Conservation (phyloP, 2,113 vertebrate species). For the Camelus bactrianus region DNA sequence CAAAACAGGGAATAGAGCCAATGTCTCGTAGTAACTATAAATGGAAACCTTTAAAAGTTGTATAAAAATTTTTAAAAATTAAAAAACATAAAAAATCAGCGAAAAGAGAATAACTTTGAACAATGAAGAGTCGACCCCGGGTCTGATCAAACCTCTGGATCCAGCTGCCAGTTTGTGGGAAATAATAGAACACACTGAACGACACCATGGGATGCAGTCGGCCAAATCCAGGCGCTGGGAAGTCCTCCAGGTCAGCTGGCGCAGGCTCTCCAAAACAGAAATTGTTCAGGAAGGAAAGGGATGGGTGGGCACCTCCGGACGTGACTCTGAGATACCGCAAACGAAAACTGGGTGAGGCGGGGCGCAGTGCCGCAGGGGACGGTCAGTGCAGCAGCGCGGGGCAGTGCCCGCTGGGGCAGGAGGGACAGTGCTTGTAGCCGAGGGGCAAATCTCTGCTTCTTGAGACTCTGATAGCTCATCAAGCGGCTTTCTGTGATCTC, state of each 20-base stretch:
- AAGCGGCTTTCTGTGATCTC: too few species aligned
- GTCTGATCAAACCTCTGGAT: background rate
- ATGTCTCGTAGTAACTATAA: too few species aligned
- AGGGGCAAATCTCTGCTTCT: background rate
- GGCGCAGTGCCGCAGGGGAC: rapidly evolving
- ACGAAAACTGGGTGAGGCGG: rapidly evolving
- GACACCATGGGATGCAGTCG: rapidly evolving
- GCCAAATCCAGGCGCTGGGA: rapidly evolving
- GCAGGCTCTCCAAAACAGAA: background rate
- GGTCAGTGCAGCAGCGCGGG: rapidly evolving
- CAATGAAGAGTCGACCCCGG: background rate
- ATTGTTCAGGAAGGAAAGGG: background rate
- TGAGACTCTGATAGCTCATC: background rate
- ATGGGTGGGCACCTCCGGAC: background rate
- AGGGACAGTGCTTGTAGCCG: rapidly evolving
- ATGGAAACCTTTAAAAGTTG: too few species aligned
- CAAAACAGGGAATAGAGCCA: too few species aligned
- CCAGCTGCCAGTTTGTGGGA: background rate
- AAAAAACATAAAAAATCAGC: background rate
- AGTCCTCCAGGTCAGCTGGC: background rate
- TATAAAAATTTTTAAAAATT: background rate
- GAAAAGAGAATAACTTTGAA: background rate
- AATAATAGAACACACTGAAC: rapidly evolving
- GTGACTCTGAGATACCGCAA: background rate
- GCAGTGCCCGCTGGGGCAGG: rapidly evolving